Conservation (phyloP, 1,140 invertebrate genomes). For the Popillia japonica region DNA sequence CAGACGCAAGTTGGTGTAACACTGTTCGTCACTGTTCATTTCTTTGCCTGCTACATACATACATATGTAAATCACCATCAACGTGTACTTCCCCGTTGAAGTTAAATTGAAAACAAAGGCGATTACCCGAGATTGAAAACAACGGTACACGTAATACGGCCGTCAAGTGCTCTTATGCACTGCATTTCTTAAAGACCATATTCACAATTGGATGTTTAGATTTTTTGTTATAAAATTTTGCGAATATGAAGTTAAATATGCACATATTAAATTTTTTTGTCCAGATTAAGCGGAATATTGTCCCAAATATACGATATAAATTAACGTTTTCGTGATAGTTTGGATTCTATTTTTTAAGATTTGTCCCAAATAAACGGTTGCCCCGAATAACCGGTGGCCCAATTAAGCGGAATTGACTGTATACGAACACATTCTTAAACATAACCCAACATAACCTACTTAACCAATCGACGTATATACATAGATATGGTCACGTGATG, state of each 20-base stretch:
- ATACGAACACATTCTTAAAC: no score
- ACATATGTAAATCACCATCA: background rate
- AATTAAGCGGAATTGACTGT: slow-evolving; percentile 1
- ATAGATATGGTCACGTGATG: no score
- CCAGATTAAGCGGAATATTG: background rate
- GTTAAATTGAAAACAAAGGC: background rate
- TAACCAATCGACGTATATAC: no score
- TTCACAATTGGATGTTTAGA: slow-evolving; percentile 1
- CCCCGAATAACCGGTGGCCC: slow-evolving; percentile 8
- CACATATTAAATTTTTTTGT: background rate
- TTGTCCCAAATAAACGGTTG: background rate
- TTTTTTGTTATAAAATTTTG: background rate
- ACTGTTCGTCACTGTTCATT: background rate
- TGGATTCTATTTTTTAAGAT: background rate
- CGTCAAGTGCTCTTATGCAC: no score
- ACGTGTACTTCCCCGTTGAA: background rate
- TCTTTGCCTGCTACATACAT: background rate
- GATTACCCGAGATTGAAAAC: background rate
- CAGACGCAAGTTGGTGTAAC: background rate
- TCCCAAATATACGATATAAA: background rate
- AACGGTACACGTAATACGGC: no score
- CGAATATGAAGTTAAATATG: no score
- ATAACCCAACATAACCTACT: no score
- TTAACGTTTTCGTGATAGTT: background rate
- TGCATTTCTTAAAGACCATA: background rate